Percentiles rank a stretch among this genome's conserved stretches.
Conservation (phyloP, 2,888 invertebrate genomes). For the Acleris emargana region DNA sequence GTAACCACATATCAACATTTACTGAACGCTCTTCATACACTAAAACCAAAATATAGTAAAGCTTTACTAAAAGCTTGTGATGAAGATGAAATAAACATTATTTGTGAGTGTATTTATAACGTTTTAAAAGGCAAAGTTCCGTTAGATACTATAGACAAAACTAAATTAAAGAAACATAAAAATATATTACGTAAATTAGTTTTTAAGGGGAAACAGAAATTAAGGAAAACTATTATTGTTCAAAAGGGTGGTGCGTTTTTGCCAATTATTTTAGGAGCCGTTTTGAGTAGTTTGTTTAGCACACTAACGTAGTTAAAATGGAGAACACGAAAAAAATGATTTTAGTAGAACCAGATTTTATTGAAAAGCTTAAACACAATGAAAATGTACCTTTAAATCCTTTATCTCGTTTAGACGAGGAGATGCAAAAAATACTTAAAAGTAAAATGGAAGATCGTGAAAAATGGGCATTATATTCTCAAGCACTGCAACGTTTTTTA, state of each 20-base stretch:
- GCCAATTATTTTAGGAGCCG: constrained; percentile 32
- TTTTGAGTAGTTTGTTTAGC: constrained; percentile 40
- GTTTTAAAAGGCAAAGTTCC: constrained; percentile 29
- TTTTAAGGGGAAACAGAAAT: too few species aligned
- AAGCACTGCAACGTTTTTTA: constrained; percentile 44
- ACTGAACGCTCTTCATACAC: constrained; percentile 37
- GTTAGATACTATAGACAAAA: constrained; percentile 14
- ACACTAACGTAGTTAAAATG: constrained; percentile 29
- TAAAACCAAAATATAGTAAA: constrained; percentile 41
- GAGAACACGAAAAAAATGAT: constrained; percentile 41
- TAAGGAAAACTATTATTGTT: constrained; percentile 23
- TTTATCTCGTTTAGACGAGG: constrained; percentile 37
- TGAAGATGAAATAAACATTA: constrained; percentile 31
- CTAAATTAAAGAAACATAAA: constrained; percentile 22
- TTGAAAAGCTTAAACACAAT: constrained; percentile 38
- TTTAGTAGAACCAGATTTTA: constrained; percentile 40
- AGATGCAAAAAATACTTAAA: constrained; percentile 41
- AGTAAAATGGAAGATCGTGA: constrained; percentile 41
- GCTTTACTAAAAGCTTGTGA: constrained; percentile 42
- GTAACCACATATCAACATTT: constrained; percentile 40
- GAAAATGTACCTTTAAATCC: constrained; percentile 21
- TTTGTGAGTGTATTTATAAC: too few species aligned
- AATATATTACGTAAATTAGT: too few species aligned
- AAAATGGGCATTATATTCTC: constrained; percentile 43
- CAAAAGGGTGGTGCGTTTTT: constrained; percentile 33